Percentiles rank a stretch among this genome's conserved stretches.
Conservation (phyloP, 1,140 invertebrate genomes). For the Drosophila kohkoa region DNA sequence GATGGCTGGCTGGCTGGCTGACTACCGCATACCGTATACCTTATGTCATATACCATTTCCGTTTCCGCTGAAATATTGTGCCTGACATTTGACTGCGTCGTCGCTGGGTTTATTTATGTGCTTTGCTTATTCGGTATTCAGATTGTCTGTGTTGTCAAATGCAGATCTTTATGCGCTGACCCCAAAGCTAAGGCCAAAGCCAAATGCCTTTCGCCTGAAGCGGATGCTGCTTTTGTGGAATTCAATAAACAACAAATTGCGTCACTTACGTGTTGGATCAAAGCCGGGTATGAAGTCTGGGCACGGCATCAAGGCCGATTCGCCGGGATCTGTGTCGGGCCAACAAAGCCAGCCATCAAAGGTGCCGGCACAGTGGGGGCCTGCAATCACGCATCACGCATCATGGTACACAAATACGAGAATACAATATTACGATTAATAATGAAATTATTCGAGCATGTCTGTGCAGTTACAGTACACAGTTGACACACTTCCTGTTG, state of each 20-base stretch:
- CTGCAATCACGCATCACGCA: constrained; percentile 72
- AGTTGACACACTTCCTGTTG: constrained; percentile 2
- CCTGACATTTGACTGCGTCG: constrained; percentile 34
- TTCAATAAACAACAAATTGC: constrained; percentile 54
- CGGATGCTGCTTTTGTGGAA: constrained; percentile 36
- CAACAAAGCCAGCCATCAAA: constrained; percentile 96
- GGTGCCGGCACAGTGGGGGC: constrained; percentile 89
- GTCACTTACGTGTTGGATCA: constrained; percentile 86
- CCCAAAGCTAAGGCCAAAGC: not conserved
- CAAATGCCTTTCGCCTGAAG: not conserved
- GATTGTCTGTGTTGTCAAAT: constrained; percentile 31
- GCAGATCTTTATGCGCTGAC: constrained; percentile 17
- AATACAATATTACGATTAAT: constrained; percentile 29
- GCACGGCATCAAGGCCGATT: constrained; percentile 89
- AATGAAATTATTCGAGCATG: constrained; percentile 12
- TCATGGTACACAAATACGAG: constrained; percentile 7
- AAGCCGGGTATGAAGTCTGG: constrained; percentile 92
- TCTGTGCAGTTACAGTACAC: not conserved
- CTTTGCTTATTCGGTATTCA: constrained; percentile 12
- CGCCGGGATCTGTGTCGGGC: constrained; percentile 92
- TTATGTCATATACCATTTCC: constrained; percentile 30
- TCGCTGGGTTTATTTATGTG: constrained; percentile 15
- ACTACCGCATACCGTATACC: not conserved
- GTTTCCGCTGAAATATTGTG: constrained; percentile 38
- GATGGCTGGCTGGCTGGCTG: not conserved